Evolutionary conservation across 2,888 invertebrate species (phyloP).

Genomic region (Brenthis hecate): DNA sequence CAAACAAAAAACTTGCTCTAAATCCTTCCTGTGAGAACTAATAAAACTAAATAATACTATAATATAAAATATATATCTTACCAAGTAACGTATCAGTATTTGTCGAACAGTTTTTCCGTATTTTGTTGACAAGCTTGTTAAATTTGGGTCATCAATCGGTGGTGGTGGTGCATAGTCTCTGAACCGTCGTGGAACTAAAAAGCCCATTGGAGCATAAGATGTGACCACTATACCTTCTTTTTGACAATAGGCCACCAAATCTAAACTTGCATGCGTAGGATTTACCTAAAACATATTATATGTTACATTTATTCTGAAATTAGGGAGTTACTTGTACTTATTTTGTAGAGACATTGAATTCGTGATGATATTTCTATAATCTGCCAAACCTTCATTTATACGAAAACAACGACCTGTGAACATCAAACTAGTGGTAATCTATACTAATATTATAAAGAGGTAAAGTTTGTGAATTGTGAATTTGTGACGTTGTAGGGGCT

Average conservation of each 20-base stretch:
- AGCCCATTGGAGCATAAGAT: constrained; percentile 20
- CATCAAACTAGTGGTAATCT: no score
- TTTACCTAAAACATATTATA: constrained; percentile 20
- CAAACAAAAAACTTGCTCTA: no score
- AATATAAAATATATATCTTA: background rate
- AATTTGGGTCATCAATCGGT: constrained; percentile 25
- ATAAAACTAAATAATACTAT: no score
- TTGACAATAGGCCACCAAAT: constrained; percentile 25
- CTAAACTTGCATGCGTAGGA: constrained; percentile 11
- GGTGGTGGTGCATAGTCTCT: background rate
- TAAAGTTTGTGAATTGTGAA: no score
- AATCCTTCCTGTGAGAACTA: no score
- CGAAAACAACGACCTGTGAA: background rate
- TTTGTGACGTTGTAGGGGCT: no score
- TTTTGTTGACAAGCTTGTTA: background rate
- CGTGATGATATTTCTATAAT: no score
- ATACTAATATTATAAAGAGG: no score
- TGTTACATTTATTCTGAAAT: background rate
- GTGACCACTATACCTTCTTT: constrained; percentile 19
- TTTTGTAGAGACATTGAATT: no score
- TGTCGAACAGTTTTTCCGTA: constrained; percentile 1
- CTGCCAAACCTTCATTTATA: background rate
- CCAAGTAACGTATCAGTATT: constrained; percentile 6
- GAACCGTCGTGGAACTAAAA: constrained; percentile 11
- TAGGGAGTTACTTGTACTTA: no score